Percentiles rank a stretch among this genome's conserved stretches.
These are phyloP conservation scores for Orius insidiosus DNA, from an alignment of 1,140 invertebrate genomes.

Conservation along the genomic window DNA sequence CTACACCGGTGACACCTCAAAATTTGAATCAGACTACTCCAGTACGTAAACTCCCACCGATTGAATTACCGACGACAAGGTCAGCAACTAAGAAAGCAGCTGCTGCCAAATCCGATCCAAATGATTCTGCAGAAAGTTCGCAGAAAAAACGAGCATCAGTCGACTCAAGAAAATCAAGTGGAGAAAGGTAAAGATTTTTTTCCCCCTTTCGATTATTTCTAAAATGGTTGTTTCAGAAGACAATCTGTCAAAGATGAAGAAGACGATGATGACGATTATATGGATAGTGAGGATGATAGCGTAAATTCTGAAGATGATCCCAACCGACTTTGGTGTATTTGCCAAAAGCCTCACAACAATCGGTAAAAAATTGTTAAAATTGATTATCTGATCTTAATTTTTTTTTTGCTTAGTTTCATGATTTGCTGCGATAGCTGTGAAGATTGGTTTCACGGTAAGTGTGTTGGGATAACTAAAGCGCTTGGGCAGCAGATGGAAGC, in stretches of 20 bases:
- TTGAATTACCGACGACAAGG: slow-evolving; percentile 53
- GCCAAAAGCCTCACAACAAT: slow-evolving; percentile 85
- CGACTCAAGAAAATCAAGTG: slow-evolving; percentile 11
- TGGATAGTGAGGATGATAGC: slow-evolving; percentile 36
- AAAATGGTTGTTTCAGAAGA: background rate
- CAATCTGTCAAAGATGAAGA: slow-evolving; percentile 1
- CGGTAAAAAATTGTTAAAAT: slow-evolving; percentile 25
- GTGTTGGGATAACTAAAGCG: slow-evolving; percentile 80
- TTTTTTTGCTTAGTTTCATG: slow-evolving; percentile 65
- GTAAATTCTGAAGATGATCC: slow-evolving; percentile 82
- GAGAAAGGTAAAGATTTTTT: no score
- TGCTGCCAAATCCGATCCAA: slow-evolving; percentile 3
- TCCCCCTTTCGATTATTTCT: background rate
- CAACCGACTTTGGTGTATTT: slow-evolving; percentile 88
- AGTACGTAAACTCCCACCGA: slow-evolving; percentile 38
- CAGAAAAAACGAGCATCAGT: slow-evolving; percentile 2
- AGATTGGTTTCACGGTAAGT: slow-evolving; percentile 94
- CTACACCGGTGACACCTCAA: background rate
- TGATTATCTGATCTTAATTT: background rate
- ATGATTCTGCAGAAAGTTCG: slow-evolving; percentile 3
- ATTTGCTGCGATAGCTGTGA: slow-evolving; percentile 92
- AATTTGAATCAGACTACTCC: background rate
- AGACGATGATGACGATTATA: slow-evolving; percentile 28
- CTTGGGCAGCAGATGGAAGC: slow-evolving; percentile 80
- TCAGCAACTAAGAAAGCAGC: slow-evolving; percentile 25